These are phyloP conservation scores for Cheilosia grossa DNA, from an alignment of 2,888 invertebrate genomes.

Conservation along the genomic window DNA sequence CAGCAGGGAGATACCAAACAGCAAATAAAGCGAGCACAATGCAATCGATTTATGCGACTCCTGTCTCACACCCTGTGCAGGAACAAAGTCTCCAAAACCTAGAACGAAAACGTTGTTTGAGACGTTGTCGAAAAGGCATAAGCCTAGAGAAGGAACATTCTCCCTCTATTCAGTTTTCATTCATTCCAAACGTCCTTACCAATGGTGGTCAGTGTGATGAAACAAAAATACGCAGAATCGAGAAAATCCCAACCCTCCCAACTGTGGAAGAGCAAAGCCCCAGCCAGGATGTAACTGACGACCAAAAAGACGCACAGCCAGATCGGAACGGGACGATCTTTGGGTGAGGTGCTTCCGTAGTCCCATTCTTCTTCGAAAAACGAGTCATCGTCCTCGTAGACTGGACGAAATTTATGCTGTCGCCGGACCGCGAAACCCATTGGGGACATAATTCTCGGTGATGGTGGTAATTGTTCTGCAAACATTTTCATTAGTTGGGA, in stretches of 20 bases:
- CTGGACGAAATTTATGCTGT: slow-evolving; percentile 84
- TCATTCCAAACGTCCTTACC: slow-evolving; percentile 81
- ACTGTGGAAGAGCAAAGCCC: slow-evolving; percentile 92
- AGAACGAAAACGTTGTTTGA: slow-evolving; percentile 43
- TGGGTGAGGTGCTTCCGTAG: slow-evolving; percentile 82
- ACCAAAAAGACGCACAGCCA: slow-evolving; percentile 95
- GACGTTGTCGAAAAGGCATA: too few species aligned
- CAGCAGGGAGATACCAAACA: slow-evolving; percentile 96
- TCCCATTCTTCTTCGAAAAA: slow-evolving; percentile 85
- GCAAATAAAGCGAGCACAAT: slow-evolving; percentile 94
- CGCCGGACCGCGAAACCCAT: slow-evolving; percentile 87
- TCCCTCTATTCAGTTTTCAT: too few species aligned
- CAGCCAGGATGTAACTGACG: slow-evolving; percentile 94
- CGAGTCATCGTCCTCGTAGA: slow-evolving; percentile 86
- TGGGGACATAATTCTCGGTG: slow-evolving; percentile 88
- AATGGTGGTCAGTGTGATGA: slow-evolving; percentile 96
- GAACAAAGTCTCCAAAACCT: slow-evolving; percentile 95
- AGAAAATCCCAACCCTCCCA: slow-evolving; percentile 95
- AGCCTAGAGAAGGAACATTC: too few species aligned
- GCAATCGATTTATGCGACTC: slow-evolving; percentile 86
- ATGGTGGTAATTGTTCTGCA: slow-evolving; percentile 81
- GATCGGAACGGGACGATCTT: slow-evolving; percentile 90
- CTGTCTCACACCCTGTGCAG: slow-evolving; percentile 86
- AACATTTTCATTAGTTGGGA: not conserved
- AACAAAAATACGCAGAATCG: slow-evolving; percentile 96